phyloP scores from a whole-genome alignment of 2,113 vertebrate species.

The Megaceryle torquata region DNA sequence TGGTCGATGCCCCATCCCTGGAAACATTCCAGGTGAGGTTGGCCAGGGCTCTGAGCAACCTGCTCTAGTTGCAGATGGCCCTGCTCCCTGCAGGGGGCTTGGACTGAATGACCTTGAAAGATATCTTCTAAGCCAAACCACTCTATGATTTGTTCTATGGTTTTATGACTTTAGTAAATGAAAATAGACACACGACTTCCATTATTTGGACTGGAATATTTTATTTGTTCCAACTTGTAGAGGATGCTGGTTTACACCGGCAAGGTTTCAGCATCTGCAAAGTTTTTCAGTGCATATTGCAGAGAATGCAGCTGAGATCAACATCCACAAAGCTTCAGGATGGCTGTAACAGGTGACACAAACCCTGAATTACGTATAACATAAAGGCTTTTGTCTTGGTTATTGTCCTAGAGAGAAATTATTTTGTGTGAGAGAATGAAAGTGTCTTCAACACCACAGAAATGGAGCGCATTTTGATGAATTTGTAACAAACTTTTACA shows the following conservation, averaged over 20 bases:
- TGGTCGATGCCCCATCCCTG: background rate
- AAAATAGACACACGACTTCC: too few relatives aligned
- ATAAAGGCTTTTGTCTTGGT: background rate
- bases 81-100: background rate
- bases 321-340: background rate
- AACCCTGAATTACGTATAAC: too few relatives aligned
- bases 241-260: too few relatives aligned
- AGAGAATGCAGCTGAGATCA: background rate
- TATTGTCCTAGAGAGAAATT: background rate
- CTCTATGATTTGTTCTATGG: too few relatives aligned
- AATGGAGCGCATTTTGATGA: background rate
- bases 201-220: too few relatives aligned
- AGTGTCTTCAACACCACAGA: background rate
- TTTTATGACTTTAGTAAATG: background rate
- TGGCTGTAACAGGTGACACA: background rate
- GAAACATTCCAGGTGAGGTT: background rate
- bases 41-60: background rate
- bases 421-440: too few relatives aligned
- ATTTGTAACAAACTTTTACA: background rate
- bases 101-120: rapidly evolving
- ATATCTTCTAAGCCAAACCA: background rate
- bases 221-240: background rate
- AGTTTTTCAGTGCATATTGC: rapidly evolving
- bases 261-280: too few relatives aligned
- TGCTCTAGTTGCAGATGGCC: background rate